Evolutionary conservation across 2,113 vertebrate genomes (phyloP).

Genomic region (Pterocles burchelli): DNA sequence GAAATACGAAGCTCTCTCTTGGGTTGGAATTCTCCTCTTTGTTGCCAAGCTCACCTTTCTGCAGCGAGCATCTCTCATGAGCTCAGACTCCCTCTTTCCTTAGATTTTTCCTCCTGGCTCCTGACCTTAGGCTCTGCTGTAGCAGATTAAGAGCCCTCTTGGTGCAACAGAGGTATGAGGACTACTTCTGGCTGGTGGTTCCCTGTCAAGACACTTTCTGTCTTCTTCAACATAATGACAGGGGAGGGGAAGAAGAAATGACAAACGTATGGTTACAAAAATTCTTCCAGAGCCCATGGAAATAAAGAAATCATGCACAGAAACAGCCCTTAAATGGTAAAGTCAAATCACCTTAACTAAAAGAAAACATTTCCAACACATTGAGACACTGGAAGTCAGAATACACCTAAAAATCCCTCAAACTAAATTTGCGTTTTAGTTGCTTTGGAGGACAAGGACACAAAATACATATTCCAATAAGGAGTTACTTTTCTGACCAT

Average conservation of each 20-base stretch:
- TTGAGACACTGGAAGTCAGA: neutral
- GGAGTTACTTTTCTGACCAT: neutral
- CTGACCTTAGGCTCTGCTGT: neutral
- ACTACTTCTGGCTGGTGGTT: neutral
- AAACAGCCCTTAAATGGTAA: neutral
- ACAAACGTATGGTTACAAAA: neutral
- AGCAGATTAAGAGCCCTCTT: neutral
- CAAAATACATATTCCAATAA: neutral
- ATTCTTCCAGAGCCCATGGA: neutral
- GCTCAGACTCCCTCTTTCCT: neutral
- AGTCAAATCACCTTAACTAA: neutral
- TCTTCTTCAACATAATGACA: neutral
- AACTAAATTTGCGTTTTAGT: neutral
- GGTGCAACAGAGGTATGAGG: rapidly evolving
- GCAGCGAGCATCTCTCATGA: neutral
- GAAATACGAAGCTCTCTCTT: neutral
- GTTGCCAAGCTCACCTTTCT: neutral
- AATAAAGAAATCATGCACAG: neutral
- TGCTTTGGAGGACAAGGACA: neutral
- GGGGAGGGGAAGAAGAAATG: neutral
- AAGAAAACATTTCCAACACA: neutral
- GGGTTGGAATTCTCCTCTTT: neutral
- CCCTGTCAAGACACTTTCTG: neutral
- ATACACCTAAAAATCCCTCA: neutral
- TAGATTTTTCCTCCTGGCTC: neutral